Evolutionary conservation across 1,140 invertebrate species (phyloP).

Genomic region (Gonioctena quinquepunctata): DNA sequence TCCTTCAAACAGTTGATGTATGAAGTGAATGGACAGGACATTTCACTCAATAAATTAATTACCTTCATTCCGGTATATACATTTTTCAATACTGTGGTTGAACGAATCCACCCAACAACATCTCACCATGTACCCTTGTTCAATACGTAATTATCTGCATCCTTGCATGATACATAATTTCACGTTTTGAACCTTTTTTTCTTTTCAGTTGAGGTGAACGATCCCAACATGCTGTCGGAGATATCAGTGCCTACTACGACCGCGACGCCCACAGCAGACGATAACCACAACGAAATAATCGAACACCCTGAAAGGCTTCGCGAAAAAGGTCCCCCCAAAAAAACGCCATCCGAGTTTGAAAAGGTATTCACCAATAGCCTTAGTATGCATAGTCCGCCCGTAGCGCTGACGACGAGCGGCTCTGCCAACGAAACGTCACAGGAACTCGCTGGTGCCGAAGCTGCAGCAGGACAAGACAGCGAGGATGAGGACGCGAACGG

Average conservation of each 20-base stretch:
- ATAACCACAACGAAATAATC: constrained; percentile 44
- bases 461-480: constrained; percentile 32
- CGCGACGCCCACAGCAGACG: constrained; percentile 37
- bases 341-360: constrained; percentile 30
- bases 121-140: too few species aligned
- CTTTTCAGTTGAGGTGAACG: constrained; percentile 14
- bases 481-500: constrained; percentile 51
- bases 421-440: constrained; percentile 31
- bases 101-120: too few species aligned
- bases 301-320: constrained; percentile 20
- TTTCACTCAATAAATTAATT: too few species aligned
- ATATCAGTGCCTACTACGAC: constrained; percentile 17
- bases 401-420: constrained; percentile 31
- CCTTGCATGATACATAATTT: too few species aligned
- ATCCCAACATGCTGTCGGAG: constrained; percentile 20
- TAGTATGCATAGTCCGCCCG: constrained; percentile 29
- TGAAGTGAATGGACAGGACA: too few species aligned
- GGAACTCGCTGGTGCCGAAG: constrained; percentile 34
- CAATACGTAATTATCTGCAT: too few species aligned
- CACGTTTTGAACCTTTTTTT: too few species aligned
- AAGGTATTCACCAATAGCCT: constrained; percentile 33
- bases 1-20: too few species aligned
- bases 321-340: constrained; percentile 14
- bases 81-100: too few species aligned
- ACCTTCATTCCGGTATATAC: too few species aligned